phyloP scores from a whole-genome alignment of 2,888 invertebrate genomes.

The Euplagia quadripunctaria region DNA sequence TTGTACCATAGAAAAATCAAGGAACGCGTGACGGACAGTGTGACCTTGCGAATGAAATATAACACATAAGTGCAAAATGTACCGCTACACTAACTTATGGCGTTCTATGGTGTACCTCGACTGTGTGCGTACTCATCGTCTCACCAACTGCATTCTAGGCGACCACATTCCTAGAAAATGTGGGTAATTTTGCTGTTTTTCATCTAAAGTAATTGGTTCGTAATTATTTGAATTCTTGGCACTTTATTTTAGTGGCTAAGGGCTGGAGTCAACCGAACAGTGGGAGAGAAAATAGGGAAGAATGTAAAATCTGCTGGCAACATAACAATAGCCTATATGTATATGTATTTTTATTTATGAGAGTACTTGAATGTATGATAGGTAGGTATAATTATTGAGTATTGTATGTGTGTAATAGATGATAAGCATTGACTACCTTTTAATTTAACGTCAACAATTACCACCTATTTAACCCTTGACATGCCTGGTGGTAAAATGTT shows the following conservation, averaged over 20 bases:
- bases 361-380: too few species aligned
- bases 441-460: too few species aligned
- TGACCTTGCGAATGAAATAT: slow-evolving; percentile 64
- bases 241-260: neutral
- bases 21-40: slow-evolving; percentile 67
- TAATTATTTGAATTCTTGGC: slow-evolving; percentile 9
- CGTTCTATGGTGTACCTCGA: neutral
- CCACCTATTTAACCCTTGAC: too few species aligned
- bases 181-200: slow-evolving; percentile 9
- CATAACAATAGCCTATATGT: too few species aligned
- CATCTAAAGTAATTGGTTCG: neutral
- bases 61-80: slow-evolving; percentile 50
- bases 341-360: too few species aligned
- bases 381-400: too few species aligned
- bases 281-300: too few species aligned
- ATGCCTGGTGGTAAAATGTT: too few species aligned
- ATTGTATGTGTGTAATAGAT: too few species aligned
- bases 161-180: slow-evolving; percentile 16
- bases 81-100: slow-evolving; percentile 40
- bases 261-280: neutral
- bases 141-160: slow-evolving; percentile 24
- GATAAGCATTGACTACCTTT: too few species aligned
- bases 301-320: too few species aligned
- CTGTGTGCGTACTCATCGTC: slow-evolving; percentile 1
- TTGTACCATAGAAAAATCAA: slow-evolving; percentile 54